Conservation (phyloP, 53 echinoderm and acorn worm genomes). For the Zoroaster sp. region DNA sequence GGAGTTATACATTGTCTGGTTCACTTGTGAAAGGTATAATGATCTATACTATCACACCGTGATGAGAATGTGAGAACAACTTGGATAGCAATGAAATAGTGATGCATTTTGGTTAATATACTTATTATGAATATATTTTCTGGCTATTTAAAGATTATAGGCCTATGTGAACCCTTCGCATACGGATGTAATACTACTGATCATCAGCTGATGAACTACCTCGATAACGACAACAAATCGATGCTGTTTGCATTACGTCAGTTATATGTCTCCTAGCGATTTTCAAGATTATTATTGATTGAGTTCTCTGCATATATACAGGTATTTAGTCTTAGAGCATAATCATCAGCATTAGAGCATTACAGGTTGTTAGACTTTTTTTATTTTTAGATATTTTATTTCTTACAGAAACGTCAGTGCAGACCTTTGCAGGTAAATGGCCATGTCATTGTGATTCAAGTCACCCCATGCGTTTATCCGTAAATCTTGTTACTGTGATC, state of each 20-base stretch:
- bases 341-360: not conserved
- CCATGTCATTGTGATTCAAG: not conserved
- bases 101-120: not conserved
- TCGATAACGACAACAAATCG: not conserved
- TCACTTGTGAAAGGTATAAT: not conserved
- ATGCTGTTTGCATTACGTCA: not conserved
- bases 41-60: not conserved
- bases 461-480: not conserved
- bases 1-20: not conserved
- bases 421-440: not conserved
- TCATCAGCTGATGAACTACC: not conserved
- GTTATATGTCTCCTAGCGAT: not conserved
- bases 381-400: not conserved
- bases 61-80: not conserved
- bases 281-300: not conserved
- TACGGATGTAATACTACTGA: not conserved
- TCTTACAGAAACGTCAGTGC: not conserved
- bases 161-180: not conserved
- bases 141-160: not conserved
- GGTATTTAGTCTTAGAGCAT: not conserved
- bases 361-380: not conserved
- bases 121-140: not conserved
- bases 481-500: not conserved
- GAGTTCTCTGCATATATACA: not conserved
- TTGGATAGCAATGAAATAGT: not conserved